phyloP scores from a whole-genome alignment of 2,113 vertebrate genomes.

The Callaeas wilsoni region DNA sequence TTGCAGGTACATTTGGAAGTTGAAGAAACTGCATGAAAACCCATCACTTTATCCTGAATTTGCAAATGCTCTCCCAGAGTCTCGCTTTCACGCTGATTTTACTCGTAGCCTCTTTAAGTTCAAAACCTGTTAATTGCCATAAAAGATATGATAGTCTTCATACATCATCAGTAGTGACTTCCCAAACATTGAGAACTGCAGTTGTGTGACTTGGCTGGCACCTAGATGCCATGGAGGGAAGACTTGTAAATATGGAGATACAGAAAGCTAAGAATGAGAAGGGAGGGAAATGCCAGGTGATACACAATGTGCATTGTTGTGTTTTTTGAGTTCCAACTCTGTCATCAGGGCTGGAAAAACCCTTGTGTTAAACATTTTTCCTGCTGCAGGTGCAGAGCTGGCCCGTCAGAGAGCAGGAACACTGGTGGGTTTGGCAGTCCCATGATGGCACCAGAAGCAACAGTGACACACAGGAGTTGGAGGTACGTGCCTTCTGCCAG shows the following conservation, averaged over 20 bases:
- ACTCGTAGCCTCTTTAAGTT: background rate
- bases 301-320: background rate
- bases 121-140: background rate
- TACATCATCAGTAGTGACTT: background rate
- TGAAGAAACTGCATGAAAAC: background rate
- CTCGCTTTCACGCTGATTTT: background rate
- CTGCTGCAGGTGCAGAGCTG: background rate
- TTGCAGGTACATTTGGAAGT: background rate
- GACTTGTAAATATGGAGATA: background rate
- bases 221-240: background rate
- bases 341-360: background rate
- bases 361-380: background rate
- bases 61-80: background rate
- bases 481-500: background rate
- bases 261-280: background rate
- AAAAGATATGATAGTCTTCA: background rate
- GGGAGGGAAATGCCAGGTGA: background rate
- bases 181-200: background rate
- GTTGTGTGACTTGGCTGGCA: background rate
- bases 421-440: background rate
- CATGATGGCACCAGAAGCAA: background rate
- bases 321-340: background rate
- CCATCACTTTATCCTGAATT: background rate
- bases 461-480: background rate
- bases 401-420: background rate